Conservation (phyloP, 92 coral and sea anemone genomes). For the Anthopleura xanthogrammica region DNA sequence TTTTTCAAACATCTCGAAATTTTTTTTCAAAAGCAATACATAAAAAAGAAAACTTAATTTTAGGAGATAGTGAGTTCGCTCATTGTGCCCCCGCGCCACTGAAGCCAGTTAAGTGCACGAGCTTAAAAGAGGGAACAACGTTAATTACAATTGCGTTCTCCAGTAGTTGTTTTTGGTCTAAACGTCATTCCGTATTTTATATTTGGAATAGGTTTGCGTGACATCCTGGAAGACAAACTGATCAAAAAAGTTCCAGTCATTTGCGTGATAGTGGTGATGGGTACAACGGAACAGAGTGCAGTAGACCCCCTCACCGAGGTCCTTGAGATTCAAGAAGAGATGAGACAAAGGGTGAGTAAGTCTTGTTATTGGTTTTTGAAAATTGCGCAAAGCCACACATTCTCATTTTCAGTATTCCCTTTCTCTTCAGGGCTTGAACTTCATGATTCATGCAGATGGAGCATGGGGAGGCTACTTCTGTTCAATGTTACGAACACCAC, state of each 20-base stretch:
- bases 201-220: constrained; percentile 33
- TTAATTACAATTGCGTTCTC: not conserved
- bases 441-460: constrained; percentile 74
- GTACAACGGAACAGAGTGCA: constrained; percentile 88
- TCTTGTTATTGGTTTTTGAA: no score
- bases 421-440: constrained; percentile 72
- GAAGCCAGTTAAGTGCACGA: no score
- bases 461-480: constrained; percentile 96
- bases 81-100: no score
- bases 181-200: no score
- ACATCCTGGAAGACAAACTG: constrained; percentile 53
- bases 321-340: constrained; percentile 50
- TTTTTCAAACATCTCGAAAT: no score
- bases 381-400: no score
- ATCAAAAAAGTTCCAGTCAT: constrained; percentile 59
- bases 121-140: no score
- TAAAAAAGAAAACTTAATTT: no score
- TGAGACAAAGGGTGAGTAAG: constrained; percentile 56
- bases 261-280: constrained; percentile 73
- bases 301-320: constrained; percentile 83
- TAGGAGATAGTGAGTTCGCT: no score
- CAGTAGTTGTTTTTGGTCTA: not conserved
- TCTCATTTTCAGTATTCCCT: not conserved
- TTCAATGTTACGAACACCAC: constrained; percentile 63
- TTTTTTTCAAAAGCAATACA: no score